Evolutionary conservation across 2,888 invertebrate species (phyloP).

Genomic region (Xanthorhoe designata): DNA sequence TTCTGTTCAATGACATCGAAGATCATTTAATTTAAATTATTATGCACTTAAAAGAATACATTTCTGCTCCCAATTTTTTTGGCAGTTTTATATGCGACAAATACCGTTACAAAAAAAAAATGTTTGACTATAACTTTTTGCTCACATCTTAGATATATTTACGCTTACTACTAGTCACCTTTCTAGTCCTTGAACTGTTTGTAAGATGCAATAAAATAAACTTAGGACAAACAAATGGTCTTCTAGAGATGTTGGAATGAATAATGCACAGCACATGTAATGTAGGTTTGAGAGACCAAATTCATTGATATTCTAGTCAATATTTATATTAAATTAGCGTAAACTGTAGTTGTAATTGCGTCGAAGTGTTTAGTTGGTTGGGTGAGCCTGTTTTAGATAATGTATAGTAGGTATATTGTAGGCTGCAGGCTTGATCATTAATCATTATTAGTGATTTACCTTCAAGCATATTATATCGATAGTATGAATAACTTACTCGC

Average conservation of each 20-base stretch:
- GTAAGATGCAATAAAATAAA: not conserved
- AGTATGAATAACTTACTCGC: too few species aligned
- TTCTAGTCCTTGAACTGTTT: slow-evolving; percentile 21
- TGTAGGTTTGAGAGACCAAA: slow-evolving; percentile 14
- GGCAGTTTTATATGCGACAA: not conserved
- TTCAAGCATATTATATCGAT: too few species aligned
- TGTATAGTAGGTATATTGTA: too few species aligned
- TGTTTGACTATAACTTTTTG: slow-evolving; percentile 14
- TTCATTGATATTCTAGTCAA: slow-evolving; percentile 17
- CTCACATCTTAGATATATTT: slow-evolving; percentile 28
- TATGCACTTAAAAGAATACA: too few species aligned
- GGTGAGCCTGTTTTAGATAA: slow-evolving; percentile 2
- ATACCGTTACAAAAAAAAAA: not conserved
- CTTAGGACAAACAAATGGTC: not conserved
- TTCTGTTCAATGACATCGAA: too few species aligned
- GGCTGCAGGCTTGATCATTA: too few species aligned
- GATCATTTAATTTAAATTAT: too few species aligned
- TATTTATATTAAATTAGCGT: slow-evolving; percentile 10
- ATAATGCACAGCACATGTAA: too few species aligned
- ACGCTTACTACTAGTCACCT: slow-evolving; percentile 7
- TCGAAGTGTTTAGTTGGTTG: not conserved
- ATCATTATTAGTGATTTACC: too few species aligned
- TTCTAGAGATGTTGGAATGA: not conserved
- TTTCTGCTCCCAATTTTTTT: too few species aligned
- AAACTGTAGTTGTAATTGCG: slow-evolving; percentile 8